phyloP scores from a whole-genome alignment of 2,113 vertebrate genomes.

The Dipodomys merriami region DNA sequence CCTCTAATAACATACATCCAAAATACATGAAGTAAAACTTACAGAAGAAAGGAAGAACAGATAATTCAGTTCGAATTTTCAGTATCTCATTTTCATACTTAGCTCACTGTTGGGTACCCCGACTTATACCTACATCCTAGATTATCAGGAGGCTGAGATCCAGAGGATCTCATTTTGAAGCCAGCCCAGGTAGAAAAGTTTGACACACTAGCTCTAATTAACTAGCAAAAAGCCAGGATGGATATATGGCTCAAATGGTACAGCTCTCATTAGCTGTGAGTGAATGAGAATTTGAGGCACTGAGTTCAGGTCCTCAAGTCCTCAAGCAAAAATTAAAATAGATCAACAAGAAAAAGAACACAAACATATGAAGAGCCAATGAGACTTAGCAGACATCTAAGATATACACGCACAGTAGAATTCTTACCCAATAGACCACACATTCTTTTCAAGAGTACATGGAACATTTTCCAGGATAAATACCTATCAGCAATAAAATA shows the following conservation, averaged over 20 bases:
- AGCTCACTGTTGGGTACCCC: too few species aligned
- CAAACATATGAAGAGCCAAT: not conserved
- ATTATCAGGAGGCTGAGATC: too few species aligned
- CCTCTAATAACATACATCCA: not conserved
- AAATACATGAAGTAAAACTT: not conserved
- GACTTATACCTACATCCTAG: too few species aligned
- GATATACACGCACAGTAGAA: not conserved
- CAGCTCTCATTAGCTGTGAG: too few species aligned
- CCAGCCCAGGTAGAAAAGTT: too few species aligned
- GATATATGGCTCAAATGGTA: too few species aligned
- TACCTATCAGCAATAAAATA: constrained; percentile 2
- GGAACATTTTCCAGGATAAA: not conserved
- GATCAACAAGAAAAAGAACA: not conserved
- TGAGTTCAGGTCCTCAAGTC: too few species aligned
- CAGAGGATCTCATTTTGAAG: too few species aligned
- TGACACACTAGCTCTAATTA: too few species aligned
- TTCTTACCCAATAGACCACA: not conserved
- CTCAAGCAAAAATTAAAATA: too few species aligned
- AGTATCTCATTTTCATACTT: not conserved
- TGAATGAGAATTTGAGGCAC: too few species aligned
- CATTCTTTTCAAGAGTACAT: not conserved
- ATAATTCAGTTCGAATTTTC: not conserved
- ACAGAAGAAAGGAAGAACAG: not conserved
- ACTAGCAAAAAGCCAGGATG: too few species aligned
- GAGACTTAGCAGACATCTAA: not conserved